Percentiles rank a stretch among this genome's conserved stretches.
These are phyloP conservation scores for Dicentrarchus labrax DNA, from an alignment of 2,113 vertebrate genomes.

Conservation along the genomic window DNA sequence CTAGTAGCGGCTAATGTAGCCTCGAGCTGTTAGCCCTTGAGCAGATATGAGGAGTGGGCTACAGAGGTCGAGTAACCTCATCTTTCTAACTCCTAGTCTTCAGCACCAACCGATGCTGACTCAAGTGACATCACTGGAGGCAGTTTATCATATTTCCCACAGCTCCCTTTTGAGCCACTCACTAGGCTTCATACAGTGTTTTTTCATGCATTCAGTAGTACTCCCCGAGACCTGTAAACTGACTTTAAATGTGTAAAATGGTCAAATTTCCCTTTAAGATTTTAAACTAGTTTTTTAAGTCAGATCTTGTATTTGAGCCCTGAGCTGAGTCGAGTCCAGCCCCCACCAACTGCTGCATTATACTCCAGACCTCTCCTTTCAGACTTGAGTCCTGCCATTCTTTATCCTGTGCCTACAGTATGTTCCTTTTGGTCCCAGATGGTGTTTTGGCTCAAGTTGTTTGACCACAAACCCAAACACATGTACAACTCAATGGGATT, in stretches of 20 bases:
- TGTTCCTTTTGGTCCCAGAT: conserved; percentile 24
- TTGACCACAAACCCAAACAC: conserved; percentile 65
- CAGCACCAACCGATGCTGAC: not conserved
- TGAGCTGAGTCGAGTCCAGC: too few species aligned
- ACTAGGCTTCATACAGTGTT: not conserved
- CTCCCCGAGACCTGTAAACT: not conserved
- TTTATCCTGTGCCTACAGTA: conserved; percentile 7
- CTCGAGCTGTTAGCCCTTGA: too few species aligned
- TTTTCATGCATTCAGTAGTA: not conserved
- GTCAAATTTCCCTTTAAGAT: not conserved
- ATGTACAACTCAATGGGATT: conserved; percentile 52
- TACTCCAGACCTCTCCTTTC: not conserved
- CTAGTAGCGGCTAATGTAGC: not conserved
- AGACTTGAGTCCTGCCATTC: not conserved
- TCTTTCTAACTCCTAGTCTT: not conserved
- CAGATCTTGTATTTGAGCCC: not conserved
- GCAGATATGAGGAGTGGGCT: too few species aligned
- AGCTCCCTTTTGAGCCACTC: not conserved
- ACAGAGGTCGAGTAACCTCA: too few species aligned
- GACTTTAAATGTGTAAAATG: not conserved
- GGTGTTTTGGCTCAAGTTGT: conserved; percentile 44
- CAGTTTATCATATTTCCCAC: not conserved
- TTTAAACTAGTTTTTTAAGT: not conserved
- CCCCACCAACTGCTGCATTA: not conserved
- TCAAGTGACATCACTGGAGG: not conserved